Base-by-base conservation (phyloP, 2,888 invertebrate species). In the Agrotis segetum region DNA sequence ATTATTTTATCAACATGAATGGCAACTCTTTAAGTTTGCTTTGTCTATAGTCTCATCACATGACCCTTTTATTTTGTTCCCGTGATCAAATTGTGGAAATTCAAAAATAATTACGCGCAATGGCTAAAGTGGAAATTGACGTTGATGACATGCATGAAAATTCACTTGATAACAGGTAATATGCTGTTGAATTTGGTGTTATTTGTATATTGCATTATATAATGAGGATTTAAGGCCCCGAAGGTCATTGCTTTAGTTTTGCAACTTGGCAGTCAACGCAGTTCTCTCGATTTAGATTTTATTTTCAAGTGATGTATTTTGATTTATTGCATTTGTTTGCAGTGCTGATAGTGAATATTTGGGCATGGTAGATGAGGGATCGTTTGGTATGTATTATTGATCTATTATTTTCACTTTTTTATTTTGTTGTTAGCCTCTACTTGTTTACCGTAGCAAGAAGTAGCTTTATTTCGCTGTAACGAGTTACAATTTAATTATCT, bases 61-160 rank as follows among this genome's bases (percentile, higher is more conserved):
- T 97, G 97, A 97, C 97, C 97, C 94, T 95, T 96, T 94, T 96
- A 96, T 93, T 96, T 97, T 97, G 97, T 97, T 96, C 97, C 97
- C 97, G 97, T 97, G 97, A 97, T 97, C 97, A 97, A 96, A 95
- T 96, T 94, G 96, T 95, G 96, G 94, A 97, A 97, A 97, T 97
- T 97, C 96, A 97, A 97, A 97, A 97, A 96, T 96, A 96, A 96
- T 96, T 94, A 92, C 92, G 92, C 92, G 93, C 93, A 94, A 95
- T 96, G 95, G 92, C 94, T 81, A 94, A 96, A 95, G 92, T 94
- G 79, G 90, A 92, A 91, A 96, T 97, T 95, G 97, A 97, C 91
- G 93, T 89, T 82, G 90, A 88, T 96, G 97, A 97, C 92, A 94
- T 97, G 87, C 93, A 97, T 89, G 97, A 97, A 89, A 94, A 95